These are phyloP conservation scores for Endotricha flammealis DNA, from an alignment of 2,888 invertebrate genomes.

Conservation along the genomic window DNA sequence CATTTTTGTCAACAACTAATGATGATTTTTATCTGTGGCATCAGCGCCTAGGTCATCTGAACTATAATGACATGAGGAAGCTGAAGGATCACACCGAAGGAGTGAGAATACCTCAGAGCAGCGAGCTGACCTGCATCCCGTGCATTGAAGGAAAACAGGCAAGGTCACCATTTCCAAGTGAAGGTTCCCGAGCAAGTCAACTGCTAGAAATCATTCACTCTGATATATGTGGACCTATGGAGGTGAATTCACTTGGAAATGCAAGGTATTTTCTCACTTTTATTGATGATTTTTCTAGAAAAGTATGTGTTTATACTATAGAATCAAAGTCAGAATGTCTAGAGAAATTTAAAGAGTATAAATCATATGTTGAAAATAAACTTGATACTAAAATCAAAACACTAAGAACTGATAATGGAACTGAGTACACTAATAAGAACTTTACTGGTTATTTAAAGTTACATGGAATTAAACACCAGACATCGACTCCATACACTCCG, in stretches of 20 bases:
- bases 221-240: slow-evolving; percentile 19
- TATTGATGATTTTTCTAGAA: not conserved
- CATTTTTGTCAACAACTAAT: slow-evolving; percentile 13
- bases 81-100: slow-evolving; percentile 9
- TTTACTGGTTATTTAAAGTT: not conserved
- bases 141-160: slow-evolving; percentile 17
- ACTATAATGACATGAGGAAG: slow-evolving; percentile 15
- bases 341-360: not conserved
- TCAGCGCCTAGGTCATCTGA: slow-evolving; percentile 17
- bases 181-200: slow-evolving; percentile 14
- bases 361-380: not conserved
- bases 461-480: not conserved
- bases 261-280: not conserved
- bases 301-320: not conserved
- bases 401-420: slow-evolving; percentile 1
- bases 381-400: not conserved
- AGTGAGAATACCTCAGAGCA: slow-evolving; percentile 4
- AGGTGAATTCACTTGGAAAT: slow-evolving; percentile 8
- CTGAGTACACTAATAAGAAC: not conserved
- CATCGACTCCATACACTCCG: not conserved
- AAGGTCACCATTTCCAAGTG: slow-evolving; percentile 14
- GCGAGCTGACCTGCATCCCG: slow-evolving; percentile 8
- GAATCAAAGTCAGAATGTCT: not conserved
- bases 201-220: slow-evolving; percentile 16
- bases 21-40: slow-evolving; percentile 18